Evolutionary conservation across 2,113 vertebrate species (phyloP), one percentile per base, ranked within the genome.

Genomic region (Lophotis ruficrista): DNA sequence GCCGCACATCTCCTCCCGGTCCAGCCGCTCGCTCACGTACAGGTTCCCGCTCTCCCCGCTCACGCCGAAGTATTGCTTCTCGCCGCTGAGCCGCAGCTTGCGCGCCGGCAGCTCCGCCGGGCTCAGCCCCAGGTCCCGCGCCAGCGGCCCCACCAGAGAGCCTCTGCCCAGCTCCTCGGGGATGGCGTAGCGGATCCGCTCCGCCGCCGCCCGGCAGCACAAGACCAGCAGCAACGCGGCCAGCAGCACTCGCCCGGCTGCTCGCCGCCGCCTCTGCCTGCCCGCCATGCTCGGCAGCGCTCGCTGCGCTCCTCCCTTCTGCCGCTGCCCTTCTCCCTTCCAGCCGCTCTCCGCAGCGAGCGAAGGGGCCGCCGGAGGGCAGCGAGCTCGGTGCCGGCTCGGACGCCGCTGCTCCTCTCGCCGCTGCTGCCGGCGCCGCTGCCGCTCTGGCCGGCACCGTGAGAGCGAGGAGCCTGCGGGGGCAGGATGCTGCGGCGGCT

Each of bases 101-200:
- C 38, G 38, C 38, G 38, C 33, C 56, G 56, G 56, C 56, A 58
- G 56, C 1, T 87, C 53, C 0, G 27, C 31, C 9, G 77, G 15
- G 70, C 82, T 79, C 38, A 95, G 87, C 8, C 92, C 87, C 90
- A 95, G 51, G 38, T 95, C 94, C 92, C 57, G 38, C 23, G 84
- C 95, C 78, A 97, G 93, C 28, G 93, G 81, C 72, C 95, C 96
- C 77, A 95, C 96, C 31, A 96, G 84, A 37, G 96, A 97, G 17
- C 95, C 96, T 66, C n/a, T 94, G 73, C 22, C 37, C 92, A 89
- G 38, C 56, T 97, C 96, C 90, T 96, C 96, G 27, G 96, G 0
- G 30, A 96, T 95, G 51, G 31, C 1, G n/a, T 97, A 97, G 77
- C 47, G 81, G 69, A 97, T 0, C 28, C 51, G 51, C 14, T 43